phyloP scores from a whole-genome alignment of 2,888 invertebrate species.

The Drosophila anomelani region DNA sequence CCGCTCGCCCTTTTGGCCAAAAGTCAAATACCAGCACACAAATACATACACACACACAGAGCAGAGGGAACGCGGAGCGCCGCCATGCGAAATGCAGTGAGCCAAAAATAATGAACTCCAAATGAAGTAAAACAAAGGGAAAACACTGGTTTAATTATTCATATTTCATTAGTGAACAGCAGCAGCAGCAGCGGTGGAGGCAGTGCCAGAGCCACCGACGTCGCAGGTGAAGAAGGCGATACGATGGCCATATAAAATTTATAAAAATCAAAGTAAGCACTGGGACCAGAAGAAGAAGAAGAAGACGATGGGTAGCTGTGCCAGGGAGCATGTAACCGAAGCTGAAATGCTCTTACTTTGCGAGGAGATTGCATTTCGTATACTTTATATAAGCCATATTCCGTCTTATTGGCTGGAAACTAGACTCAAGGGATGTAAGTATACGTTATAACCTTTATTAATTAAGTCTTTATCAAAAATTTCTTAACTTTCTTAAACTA shows the following conservation, averaged over 20 bases:
- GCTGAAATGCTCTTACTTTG: neutral
- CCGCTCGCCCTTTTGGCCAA: constrained; percentile 9
- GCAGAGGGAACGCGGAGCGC: neutral
- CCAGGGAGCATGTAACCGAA: neutral
- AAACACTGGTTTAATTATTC: constrained; percentile 76
- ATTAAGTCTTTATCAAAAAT: neutral
- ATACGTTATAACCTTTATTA: neutral
- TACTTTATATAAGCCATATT: neutral
- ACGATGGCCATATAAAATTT: constrained; percentile 67
- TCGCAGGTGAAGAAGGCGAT: constrained; percentile 28
- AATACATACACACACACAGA: neutral
- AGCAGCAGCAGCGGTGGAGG: neutral
- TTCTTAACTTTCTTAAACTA: too few relatives aligned
- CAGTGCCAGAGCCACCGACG: constrained; percentile 14
- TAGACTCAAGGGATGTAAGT: neutral
- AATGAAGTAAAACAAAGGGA: constrained; percentile 76
- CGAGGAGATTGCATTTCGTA: neutral
- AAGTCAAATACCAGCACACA: constrained; percentile 40
- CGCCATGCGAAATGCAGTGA: constrained; percentile 49
- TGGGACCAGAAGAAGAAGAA: constrained; percentile 25
- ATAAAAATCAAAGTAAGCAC: constrained; percentile 74
- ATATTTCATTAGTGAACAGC: constrained; percentile 74
- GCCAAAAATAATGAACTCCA: constrained; percentile 76
- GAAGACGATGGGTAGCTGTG: neutral
- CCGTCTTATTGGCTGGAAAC: neutral